Base-by-base conservation (phyloP, 2,113 vertebrate species). In the Osmerus mordax region DNA sequence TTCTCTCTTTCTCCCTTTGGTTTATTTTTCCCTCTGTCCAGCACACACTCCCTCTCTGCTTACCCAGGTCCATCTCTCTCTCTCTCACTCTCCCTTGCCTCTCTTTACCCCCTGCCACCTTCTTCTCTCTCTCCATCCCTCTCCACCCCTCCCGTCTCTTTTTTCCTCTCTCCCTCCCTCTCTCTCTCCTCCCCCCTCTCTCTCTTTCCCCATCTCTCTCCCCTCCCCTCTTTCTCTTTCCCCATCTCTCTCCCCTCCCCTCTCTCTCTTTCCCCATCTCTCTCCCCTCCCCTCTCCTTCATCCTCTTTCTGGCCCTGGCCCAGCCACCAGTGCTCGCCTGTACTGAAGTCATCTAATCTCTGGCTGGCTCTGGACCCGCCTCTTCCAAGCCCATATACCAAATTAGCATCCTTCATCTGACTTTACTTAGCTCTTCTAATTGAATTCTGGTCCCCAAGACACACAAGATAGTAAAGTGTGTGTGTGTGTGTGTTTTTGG, bases 371-470 rank as follows among this genome's bases (percentile, higher is more conserved):
- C 32, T 54, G 59, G 19, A 6, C 63, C 63, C 0, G 62, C 25
- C 66, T 25, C 74, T 55, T 67, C 65, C 67, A 67, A 79, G 65
- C 62, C 72, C 70, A 56, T 25, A 15, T 65, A 73, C 71, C 73
- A 72, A 61, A 79, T 81, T 64, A 69, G 54, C 29, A 12, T 63
- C 56, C 19, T 56, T 72, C 65, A 29, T 68, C 21, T 9, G 63
- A 23, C 63, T 32, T 29, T 16, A 47, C 60, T 53, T 21, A 62
- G 13, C 58, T 53, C 11, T 25, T 67, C 68, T 66, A 69, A 78
- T 83, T 75, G 62, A 72, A 68, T 61, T 62, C 16, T 55, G 21
- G 68, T 67, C 69, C 53, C n/a, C 32, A 13, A n/a, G 68, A 61
- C 19, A 61, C 18, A 60, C n/a, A 29, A 28, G 58, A 21, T 16